These are phyloP conservation scores for Aythya baeri DNA, from an alignment of 2,113 vertebrate species.

Conservation along the genomic window DNA sequence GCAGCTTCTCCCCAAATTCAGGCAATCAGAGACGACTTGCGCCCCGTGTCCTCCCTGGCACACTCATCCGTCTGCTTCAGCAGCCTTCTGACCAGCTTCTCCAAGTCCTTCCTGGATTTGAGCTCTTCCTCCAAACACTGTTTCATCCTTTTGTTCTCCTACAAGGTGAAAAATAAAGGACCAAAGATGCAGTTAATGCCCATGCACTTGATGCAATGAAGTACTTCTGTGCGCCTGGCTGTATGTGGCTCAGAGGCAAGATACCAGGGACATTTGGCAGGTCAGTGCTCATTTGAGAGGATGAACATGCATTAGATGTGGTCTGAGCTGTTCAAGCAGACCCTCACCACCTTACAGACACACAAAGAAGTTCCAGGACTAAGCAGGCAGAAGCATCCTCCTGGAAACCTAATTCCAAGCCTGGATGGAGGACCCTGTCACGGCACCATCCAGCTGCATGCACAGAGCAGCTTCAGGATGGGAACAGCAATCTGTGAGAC, in stretches of 20 bases:
- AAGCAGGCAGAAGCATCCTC: not conserved
- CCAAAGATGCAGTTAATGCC: not conserved
- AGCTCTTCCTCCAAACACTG: conserved; percentile 97
- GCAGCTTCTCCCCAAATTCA: conserved; percentile 27
- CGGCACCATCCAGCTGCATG: not conserved
- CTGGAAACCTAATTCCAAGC: not conserved
- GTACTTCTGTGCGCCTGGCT: not conserved
- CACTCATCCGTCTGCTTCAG: conserved; percentile 94
- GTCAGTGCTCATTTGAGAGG: not conserved
- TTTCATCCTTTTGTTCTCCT: conserved; percentile 98
- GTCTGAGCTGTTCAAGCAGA: not conserved
- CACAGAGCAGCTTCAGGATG: not conserved
- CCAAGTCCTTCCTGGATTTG: conserved; percentile 94
- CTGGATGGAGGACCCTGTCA: not conserved
- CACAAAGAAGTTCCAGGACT: not conserved
- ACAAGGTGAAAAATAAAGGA: not conserved
- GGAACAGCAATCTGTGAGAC: not conserved
- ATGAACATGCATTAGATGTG: not conserved
- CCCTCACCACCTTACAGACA: not conserved
- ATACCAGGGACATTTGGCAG: not conserved
- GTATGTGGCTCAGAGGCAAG: not conserved
- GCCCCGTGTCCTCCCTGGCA: conserved; percentile 84
- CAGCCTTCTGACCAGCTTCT: conserved; percentile 91
- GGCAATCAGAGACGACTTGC: conserved; percentile 76
- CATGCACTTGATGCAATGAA: not conserved